Evolutionary conservation across 2,797 vertebrate genomes (phyloP).

Genomic region (Orestias chungarensis): DNA sequence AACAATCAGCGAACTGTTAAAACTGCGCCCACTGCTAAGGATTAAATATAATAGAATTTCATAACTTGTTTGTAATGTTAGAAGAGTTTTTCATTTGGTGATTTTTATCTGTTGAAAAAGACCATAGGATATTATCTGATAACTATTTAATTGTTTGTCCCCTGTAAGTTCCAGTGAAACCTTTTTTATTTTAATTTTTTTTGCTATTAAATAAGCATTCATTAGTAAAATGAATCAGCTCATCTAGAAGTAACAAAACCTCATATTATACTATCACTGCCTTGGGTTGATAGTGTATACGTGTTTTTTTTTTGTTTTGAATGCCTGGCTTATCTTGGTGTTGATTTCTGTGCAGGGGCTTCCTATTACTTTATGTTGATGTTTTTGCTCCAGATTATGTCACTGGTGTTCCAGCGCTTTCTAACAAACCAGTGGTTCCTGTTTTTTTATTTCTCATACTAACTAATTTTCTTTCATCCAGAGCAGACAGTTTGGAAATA

Average conservation of each 20-base stretch:
- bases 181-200: too few relatives aligned
- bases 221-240: background rate
- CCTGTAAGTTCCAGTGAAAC: too few relatives aligned
- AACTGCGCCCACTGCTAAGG: too few relatives aligned
- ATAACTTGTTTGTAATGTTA: too few relatives aligned
- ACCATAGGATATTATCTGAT: too few relatives aligned
- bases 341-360: too few relatives aligned
- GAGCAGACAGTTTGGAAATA: background rate
- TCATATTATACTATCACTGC: background rate
- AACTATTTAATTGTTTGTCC: too few relatives aligned
- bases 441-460: background rate
- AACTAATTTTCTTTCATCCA: background rate
- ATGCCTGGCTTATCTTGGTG: background rate
- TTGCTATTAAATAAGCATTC: too few relatives aligned
- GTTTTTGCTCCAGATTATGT: background rate
- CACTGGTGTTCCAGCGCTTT: background rate
- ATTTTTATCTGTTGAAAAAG: too few relatives aligned
- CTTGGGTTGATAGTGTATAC: background rate
- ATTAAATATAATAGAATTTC: too few relatives aligned
- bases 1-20: too few relatives aligned
- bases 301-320: background rate
- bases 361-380: background rate
- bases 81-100: too few relatives aligned
- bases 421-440: background rate
- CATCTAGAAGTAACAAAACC: background rate